A percentile compares a stretch with the other conserved stretches of the same genome.
phyloP scores from a whole-genome alignment of 2,113 vertebrate genomes.

The Menura novaehollandiae region DNA sequence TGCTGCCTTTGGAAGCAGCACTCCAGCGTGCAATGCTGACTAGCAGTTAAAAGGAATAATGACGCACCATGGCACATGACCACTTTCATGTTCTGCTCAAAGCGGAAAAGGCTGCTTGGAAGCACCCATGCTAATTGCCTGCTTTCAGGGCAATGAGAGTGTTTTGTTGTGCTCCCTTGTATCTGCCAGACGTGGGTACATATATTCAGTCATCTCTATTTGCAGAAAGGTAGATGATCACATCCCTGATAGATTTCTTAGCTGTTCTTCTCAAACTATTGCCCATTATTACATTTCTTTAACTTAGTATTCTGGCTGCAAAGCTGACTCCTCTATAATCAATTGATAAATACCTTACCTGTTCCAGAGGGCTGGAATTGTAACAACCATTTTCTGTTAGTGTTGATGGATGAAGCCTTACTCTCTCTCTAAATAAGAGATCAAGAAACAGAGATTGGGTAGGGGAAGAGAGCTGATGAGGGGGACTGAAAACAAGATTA shows the following conservation, averaged over 20 bases:
- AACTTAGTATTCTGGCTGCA: background rate
- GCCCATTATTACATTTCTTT: background rate
- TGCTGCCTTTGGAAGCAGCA: background rate
- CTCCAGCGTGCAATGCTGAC: accelerated
- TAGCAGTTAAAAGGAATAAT: background rate
- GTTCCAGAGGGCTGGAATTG: background rate
- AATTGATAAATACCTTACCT: background rate
- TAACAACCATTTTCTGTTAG: background rate
- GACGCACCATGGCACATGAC: background rate
- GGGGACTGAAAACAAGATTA: background rate
- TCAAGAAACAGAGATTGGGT: background rate
- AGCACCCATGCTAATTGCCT: background rate
- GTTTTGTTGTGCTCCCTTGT: background rate
- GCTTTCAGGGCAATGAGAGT: background rate
- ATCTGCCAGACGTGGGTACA: background rate
- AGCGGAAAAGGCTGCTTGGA: background rate
- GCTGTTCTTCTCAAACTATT: background rate
- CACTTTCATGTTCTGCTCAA: background rate
- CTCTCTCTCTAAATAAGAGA: background rate
- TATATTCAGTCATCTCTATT: background rate
- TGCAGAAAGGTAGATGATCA: background rate
- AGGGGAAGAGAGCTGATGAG: background rate
- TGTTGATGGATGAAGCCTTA: background rate
- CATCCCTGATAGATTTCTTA: background rate
- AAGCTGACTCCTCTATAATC: background rate